phyloP scores from a whole-genome alignment of 2,113 vertebrate species.

The Halichoeres trimaculatus region DNA sequence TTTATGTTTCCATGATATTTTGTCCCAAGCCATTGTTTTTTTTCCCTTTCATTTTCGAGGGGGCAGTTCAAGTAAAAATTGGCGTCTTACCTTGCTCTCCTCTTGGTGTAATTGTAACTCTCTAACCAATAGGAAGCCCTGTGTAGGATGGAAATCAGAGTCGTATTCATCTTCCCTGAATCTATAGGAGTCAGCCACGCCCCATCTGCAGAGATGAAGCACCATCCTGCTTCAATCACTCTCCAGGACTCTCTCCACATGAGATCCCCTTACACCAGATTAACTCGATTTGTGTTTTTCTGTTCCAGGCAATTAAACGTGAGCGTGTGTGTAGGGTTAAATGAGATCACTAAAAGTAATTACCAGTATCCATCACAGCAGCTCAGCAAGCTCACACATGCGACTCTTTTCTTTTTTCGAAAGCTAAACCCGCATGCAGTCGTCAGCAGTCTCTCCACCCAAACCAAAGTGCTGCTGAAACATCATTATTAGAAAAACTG shows the following conservation, averaged over 20 bases:
- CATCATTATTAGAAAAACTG: conserved; percentile 7
- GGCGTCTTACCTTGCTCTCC: no score
- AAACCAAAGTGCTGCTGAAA: neutral
- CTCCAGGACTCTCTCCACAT: conserved; percentile 36
- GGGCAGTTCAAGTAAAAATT: no score
- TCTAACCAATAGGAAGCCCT: conserved; percentile 2
- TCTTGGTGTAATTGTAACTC: neutral
- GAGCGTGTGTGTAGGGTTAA: conserved; percentile 56
- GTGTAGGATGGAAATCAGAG: conserved; percentile 14
- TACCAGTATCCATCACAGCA: conserved; percentile 64
- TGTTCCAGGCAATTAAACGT: conserved; percentile 68
- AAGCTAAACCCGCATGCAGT: neutral
- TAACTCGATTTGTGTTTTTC: conserved; percentile 63
- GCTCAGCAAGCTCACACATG: conserved; percentile 15
- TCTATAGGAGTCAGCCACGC: conserved; percentile 21
- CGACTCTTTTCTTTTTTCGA: neutral
- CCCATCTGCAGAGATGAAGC: conserved; percentile 41
- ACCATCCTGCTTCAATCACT: conserved; percentile 28
- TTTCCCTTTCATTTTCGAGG: no score
- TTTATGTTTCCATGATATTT: no score
- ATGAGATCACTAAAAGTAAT: conserved; percentile 67
- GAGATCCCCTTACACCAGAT: conserved; percentile 54
- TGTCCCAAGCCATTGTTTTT: no score
- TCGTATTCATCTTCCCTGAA: conserved; percentile 30
- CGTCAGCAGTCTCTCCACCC: neutral